These are phyloP conservation scores for Drosophila prosaltans DNA, from an alignment of 1,140 invertebrate genomes.

Conservation along the genomic window DNA sequence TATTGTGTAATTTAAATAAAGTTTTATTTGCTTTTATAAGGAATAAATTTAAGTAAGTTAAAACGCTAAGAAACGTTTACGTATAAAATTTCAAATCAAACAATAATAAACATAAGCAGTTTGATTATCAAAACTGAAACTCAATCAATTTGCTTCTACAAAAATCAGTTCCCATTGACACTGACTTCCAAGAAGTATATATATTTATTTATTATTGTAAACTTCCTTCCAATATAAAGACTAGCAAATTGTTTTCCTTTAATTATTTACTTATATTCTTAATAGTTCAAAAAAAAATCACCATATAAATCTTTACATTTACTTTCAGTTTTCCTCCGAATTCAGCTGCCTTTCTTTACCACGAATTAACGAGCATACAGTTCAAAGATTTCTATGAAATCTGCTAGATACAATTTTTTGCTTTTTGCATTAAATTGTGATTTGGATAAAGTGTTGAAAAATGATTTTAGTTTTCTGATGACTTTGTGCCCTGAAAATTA, in stretches of 20 bases:
- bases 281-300: neutral
- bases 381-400: neutral
- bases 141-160: no score
- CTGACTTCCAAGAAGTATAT: conserved; percentile 7
- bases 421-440: neutral
- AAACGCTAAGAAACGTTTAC: no score
- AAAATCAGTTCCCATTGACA: no score
- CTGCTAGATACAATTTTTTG: neutral
- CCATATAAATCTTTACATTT: neutral
- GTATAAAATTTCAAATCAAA: no score
- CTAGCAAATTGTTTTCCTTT: neutral
- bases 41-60: no score
- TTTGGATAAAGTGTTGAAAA: neutral
- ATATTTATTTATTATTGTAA: conserved; percentile 21
- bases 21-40: no score
- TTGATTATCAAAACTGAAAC: no score
- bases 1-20: no score
- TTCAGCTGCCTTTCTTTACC: neutral
- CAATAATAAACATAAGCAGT: no score
- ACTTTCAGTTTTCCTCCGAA: neutral
- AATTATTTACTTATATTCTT: neutral
- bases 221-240: neutral
- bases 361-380: neutral
- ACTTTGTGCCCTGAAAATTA: neutral
- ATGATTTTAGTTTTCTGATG: neutral